phyloP scores from a whole-genome alignment of 2,797 vertebrate genomes.

The Phyllotis vaccarum region DNA sequence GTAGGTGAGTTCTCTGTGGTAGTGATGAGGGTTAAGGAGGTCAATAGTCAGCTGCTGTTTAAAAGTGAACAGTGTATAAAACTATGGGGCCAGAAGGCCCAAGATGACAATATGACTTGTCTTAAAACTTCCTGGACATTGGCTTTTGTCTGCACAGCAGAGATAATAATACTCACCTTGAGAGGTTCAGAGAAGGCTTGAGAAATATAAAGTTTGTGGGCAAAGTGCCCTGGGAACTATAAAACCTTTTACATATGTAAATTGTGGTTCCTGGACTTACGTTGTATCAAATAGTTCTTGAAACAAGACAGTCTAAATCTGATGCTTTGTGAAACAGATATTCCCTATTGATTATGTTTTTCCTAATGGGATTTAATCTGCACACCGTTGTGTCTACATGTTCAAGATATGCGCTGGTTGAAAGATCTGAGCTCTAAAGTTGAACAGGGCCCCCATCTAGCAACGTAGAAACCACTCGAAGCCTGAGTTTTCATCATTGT shows the following conservation, averaged over 20 bases:
- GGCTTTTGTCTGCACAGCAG: slow-evolving; percentile 7
- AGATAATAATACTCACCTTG: neutral
- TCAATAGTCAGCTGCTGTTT: neutral
- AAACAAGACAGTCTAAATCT: slow-evolving; percentile 63
- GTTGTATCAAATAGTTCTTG: slow-evolving; percentile 62
- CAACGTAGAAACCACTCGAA: neutral
- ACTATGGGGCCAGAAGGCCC: neutral
- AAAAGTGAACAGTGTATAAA: neutral
- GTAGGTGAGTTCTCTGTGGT: neutral
- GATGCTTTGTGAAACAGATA: slow-evolving; percentile 67
- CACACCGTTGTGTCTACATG: slow-evolving; percentile 26
- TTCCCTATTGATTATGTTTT: slow-evolving; percentile 59
- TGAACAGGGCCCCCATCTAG: neutral
- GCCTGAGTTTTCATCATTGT: neutral
- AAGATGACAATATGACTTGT: slow-evolving; percentile 1
- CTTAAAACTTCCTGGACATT: neutral
- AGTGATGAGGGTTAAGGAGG: neutral
- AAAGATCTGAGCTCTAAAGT: neutral
- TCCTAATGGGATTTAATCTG: slow-evolving; percentile 60
- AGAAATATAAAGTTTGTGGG: neutral
- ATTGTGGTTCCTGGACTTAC: slow-evolving; percentile 47
- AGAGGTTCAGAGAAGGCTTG: slow-evolving; percentile 35
- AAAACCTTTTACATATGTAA: neutral
- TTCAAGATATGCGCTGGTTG: neutral
- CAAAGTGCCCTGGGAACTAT: neutral